phyloP scores from a whole-genome alignment of 1,140 invertebrate genomes.

The Meloidogyne floridensis region DNA sequence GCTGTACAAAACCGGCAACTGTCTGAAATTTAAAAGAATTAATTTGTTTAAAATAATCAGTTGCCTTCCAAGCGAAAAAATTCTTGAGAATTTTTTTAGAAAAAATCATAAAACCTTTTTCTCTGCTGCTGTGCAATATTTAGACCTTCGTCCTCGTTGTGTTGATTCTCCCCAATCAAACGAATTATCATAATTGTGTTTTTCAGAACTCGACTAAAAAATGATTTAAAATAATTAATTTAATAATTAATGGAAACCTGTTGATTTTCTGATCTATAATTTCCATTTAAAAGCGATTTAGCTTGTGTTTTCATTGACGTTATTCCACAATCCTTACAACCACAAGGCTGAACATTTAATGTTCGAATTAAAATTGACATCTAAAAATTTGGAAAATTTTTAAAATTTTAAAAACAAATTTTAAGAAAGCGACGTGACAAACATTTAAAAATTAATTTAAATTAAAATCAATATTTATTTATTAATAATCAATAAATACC shows the following conservation, averaged over 20 bases:
- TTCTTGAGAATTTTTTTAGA: not conserved
- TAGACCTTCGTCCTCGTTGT: slow-evolving; percentile 48
- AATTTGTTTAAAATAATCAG: not conserved
- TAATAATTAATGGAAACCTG: not conserved
- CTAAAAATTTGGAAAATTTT: not conserved
- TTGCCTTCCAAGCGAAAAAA: not conserved
- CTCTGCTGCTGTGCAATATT: slow-evolving; percentile 49
- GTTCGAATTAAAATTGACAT: slow-evolving; percentile 28
- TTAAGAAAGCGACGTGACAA: not conserved
- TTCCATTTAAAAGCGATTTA: not conserved
- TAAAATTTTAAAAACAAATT: not conserved
- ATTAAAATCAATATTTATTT: not conserved
- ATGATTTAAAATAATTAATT: not conserved
- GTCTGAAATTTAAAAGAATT: not conserved
- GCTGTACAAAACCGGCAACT: slow-evolving; percentile 51
- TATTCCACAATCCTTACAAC: slow-evolving; percentile 24
- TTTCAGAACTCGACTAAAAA: slow-evolving; percentile 12
- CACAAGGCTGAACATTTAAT: slow-evolving; percentile 26
- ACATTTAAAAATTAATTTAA: not conserved
- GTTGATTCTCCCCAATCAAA: slow-evolving; percentile 14
- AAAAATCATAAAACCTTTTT: slow-evolving; percentile 38
- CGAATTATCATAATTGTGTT: not conserved
- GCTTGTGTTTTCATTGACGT: not conserved
- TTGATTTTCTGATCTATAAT: not conserved
- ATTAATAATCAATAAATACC: slow-evolving; percentile 9